Evolutionary conservation across 2,797 vertebrate species (phyloP).

Genomic region (Fistularia commersonii): DNA sequence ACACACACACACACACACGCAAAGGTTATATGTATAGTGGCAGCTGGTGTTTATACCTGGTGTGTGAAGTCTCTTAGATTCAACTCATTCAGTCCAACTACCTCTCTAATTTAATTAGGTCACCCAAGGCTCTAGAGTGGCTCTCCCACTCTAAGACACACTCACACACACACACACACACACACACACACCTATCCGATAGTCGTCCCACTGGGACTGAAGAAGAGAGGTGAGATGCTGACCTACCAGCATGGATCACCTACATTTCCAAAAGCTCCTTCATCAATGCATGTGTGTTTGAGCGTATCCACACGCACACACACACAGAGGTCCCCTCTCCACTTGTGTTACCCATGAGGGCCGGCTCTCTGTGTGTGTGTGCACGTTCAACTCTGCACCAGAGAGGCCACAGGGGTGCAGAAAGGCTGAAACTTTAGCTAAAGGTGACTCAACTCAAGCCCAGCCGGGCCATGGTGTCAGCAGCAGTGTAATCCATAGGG

Average conservation of each 20-base stretch:
- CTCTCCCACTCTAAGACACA: constrained; percentile 21
- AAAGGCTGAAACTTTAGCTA: constrained; percentile 66
- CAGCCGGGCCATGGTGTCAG: constrained; percentile 51
- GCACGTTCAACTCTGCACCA: constrained; percentile 45
- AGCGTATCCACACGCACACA: constrained; percentile 40
- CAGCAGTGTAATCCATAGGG: constrained; percentile 57
- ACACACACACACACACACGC: no score
- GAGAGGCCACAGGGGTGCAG: constrained; percentile 46
- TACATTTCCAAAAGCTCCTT: constrained; percentile 28
- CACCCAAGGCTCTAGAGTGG: constrained; percentile 51
- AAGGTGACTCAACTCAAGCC: constrained; percentile 48
- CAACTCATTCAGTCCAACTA: constrained; percentile 65
- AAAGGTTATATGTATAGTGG: constrained; percentile 20
- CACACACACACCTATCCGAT: constrained; percentile 17
- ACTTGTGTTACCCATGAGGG: constrained; percentile 31
- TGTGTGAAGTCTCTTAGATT: constrained; percentile 55
- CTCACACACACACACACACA: constrained; percentile 7
- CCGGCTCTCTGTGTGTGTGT: constrained; percentile 13
- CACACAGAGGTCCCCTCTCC: constrained; percentile 35
- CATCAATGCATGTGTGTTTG: constrained; percentile 11
- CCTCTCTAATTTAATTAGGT: constrained; percentile 70
- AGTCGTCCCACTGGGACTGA: constrained; percentile 50
- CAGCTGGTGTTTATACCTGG: constrained; percentile 55
- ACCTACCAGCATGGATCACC: constrained; percentile 53
- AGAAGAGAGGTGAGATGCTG: constrained; percentile 56